Evolutionary conservation across 2,797 vertebrate species (phyloP), one percentile per base, ranked within the genome.

Genomic region (Trachurus trachurus): DNA sequence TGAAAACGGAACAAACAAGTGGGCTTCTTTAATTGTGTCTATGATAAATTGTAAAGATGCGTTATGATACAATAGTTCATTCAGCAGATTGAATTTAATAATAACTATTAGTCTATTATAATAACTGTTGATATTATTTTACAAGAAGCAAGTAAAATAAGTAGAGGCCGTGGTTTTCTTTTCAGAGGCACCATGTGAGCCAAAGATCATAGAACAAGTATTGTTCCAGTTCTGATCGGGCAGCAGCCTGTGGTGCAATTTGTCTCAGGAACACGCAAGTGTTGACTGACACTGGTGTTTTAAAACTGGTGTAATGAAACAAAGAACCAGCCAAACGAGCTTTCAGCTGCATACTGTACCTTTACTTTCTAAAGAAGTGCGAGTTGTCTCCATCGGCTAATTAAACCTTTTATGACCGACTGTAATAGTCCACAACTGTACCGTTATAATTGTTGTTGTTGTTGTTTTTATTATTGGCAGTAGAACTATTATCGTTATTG

Each of bases 281-380:
- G 4, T 63, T n/a, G 47, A 50, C 47, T 74, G 47, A 37, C 34
- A 56, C 34, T 45, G 54, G 1, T n/a, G 2, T 54, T 71, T 47
- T 50, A 45, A 53, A 80, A 71, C 7, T 39, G 42, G 9, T n/a
- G 12, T 49, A 72, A 81, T 72, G 49, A 76, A 66, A 83, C 58
- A 76, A 67, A 68, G 44, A 80, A 58, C n/a, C 22, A 76, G 54
- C 21, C 44, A 39, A 22, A 29, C 4, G 62, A 9, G 63, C 60
- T 67, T 60, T 34, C 15, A 34, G 19, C 1, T 29, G 9, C 22
- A 64, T 62, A 71, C 42, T 17, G 73, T 47, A 17, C 26, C 11
- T 34, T 34, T 62, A 26, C 26, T 26, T 26, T 26, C 1, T 26
- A 16, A 11, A 73, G 12, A 73, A 9, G 31, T 45, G 31, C 44